Evolutionary conservation across 2,113 vertebrate genomes (phyloP), one percentile per base, ranked within the genome.

Genomic region (Nannospalax galili): DNA sequence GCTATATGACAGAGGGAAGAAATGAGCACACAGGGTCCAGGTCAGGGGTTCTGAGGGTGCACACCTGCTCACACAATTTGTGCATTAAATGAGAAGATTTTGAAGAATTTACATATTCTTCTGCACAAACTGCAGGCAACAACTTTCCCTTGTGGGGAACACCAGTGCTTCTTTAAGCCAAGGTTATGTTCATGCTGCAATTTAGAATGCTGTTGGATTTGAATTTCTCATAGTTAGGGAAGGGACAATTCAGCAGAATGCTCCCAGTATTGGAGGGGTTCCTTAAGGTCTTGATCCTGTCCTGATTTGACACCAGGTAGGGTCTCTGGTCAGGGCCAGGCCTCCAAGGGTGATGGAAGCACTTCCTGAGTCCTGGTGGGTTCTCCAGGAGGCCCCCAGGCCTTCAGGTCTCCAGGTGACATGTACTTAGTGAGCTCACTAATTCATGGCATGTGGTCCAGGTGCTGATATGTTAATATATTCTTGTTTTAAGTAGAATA

Each of bases 401-500:
- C 22, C 69, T 86, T n/a, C 26, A 28, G 64, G 30, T 48, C 35
- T 58, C 67, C 35, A 73, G 67, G 19, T 90, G 75, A 52, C 19
- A 64, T 58, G 89, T 52, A 11, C 52, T 48, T 48, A 56, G 42
- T 60, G 24, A 56, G 69, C 78, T 90, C 60, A 64, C 42, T 67
- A 65, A 89, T 64, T 73, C 92, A 73, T n/a, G 58, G 64, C 67
- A 88, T 30, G 67, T 60, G 88, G 42, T 52, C 80, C 69, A 3
- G 40, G 22, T 84, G 84, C 77, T 90, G 60, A 84, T 67, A 65
- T 15, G 30, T 74, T 93, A 79, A 92, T 20, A 69, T 12, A 28
- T 85, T 95, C 69, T 69, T 81, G 56, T 87, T 60, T 82, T 35
- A 82, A 72, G 52, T 24, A 65, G 35, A 80, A 81, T 69, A 80